Evolutionary conservation across 2,113 vertebrate genomes (phyloP).

Genomic region (Garra rufa): DNA sequence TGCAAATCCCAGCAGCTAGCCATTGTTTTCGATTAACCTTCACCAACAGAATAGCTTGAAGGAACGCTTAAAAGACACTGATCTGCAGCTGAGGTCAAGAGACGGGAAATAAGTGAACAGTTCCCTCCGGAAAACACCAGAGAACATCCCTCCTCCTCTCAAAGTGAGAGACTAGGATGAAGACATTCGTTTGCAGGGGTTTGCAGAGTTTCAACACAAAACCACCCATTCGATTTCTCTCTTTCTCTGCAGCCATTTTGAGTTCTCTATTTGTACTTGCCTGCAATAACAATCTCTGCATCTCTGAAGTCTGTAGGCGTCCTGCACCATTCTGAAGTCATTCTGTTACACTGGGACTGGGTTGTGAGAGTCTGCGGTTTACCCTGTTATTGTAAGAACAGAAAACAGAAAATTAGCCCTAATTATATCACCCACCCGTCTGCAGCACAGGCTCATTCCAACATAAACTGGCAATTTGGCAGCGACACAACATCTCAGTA

Average conservation of each 20-base stretch:
- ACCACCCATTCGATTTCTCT: background rate
- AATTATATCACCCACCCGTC: constrained; percentile 61
- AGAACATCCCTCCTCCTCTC: background rate
- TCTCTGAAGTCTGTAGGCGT: background rate
- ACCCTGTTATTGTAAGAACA: constrained; percentile 52
- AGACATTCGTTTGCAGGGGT: background rate
- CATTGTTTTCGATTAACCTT: constrained; percentile 53
- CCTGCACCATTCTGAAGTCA: background rate
- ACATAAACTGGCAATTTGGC: constrained; percentile 56
- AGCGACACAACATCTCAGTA: constrained; percentile 31
- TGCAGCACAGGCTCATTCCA: constrained; percentile 52
- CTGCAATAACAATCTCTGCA: background rate
- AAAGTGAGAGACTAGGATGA: background rate
- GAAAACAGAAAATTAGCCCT: constrained; percentile 54
- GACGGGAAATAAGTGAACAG: constrained; percentile 44
- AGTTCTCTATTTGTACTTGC: background rate
- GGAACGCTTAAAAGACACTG: constrained; percentile 37
- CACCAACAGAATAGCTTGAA: constrained; percentile 20
- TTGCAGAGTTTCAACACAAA: background rate
- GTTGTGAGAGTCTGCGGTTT: constrained; percentile 47
- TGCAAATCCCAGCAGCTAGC: constrained; percentile 53
- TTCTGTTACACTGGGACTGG: constrained; percentile 38
- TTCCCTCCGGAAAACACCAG: background rate
- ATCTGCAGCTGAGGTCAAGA: constrained; percentile 40
- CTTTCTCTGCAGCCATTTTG: background rate